Evolutionary conservation across 2,888 invertebrate species (phyloP).

Genomic region (Polia nebulosa): DNA sequence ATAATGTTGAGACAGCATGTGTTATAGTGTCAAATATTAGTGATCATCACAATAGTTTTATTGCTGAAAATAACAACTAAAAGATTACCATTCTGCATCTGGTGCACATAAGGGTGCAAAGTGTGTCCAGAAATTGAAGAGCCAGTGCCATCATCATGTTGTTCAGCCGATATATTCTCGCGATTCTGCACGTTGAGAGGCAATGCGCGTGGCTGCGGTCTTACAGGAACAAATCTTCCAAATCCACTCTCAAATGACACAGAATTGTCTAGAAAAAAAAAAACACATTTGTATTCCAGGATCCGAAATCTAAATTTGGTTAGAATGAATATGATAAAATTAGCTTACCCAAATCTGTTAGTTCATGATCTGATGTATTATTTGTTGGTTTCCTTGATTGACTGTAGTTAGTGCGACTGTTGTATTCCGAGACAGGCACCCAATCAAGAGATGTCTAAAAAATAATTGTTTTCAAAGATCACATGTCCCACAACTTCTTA

Average conservation of each 20-base stretch:
- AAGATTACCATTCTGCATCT: conserved; percentile 86
- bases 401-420: conserved; percentile 86
- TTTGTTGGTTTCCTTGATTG: conserved; percentile 88
- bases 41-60: not conserved
- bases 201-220: conserved; percentile 87
- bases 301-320: conserved; percentile 37
- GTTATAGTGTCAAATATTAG: conserved; percentile 7
- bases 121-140: conserved; percentile 83
- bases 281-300: conserved; percentile 37
- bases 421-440: conserved; percentile 90
- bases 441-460: conserved; percentile 90
- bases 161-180: conserved; percentile 81
- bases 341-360: conserved; percentile 87
- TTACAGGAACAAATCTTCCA: conserved; percentile 89
- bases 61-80: conserved; percentile 6
- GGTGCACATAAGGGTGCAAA: conserved; percentile 86
- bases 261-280: conserved; percentile 83
- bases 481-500: conserved; percentile 43
- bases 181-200: conserved; percentile 87
- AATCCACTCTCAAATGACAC: conserved; percentile 87
- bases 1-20: too few species aligned
- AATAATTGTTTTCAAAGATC: conserved; percentile 52
- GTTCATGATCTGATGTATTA: conserved; percentile 88
- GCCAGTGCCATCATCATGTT: conserved; percentile 83
- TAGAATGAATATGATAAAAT: conserved; percentile 32